phyloP scores from a whole-genome alignment of 2,113 vertebrate genomes.

The Daubentonia madagascariensis region DNA sequence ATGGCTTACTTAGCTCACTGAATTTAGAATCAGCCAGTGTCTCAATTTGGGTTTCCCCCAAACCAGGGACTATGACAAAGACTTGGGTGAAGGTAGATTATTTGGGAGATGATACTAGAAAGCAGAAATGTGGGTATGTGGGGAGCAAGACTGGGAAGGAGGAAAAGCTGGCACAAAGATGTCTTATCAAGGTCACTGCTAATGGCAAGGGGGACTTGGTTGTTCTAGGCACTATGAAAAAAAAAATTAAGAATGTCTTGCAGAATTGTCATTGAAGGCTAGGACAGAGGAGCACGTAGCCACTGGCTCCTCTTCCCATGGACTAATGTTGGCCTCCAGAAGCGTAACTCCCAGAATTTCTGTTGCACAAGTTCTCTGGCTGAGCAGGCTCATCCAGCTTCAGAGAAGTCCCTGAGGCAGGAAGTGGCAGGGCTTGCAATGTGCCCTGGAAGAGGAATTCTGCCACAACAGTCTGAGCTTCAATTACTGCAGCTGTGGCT shows the following conservation, averaged over 20 bases:
- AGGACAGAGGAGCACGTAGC: rapidly evolving
- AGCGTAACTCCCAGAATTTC: background rate
- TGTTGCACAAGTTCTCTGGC: background rate
- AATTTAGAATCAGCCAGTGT: background rate
- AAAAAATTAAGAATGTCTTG: background rate
- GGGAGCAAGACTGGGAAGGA: background rate
- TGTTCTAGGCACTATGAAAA: background rate
- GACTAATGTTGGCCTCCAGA: background rate
- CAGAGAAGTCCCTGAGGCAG: background rate
- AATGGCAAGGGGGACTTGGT: background rate
- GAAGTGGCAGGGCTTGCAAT: rapidly evolving
- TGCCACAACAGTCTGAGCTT: background rate
- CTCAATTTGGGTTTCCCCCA: background rate
- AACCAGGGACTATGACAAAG: background rate
- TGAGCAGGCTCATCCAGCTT: background rate
- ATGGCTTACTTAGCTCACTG: background rate
- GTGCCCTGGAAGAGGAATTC: rapidly evolving
- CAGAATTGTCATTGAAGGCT: too few relatives aligned
- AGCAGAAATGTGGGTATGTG: background rate
- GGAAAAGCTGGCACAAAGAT: background rate
- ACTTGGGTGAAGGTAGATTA: background rate
- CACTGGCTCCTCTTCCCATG: rapidly evolving
- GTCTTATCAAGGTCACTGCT: background rate
- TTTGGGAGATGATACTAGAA: background rate
- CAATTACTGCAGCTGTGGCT: too few relatives aligned